Percentiles rank a stretch among this genome's conserved stretches.
These are phyloP conservation scores for Molorchus minor DNA, from an alignment of 2,888 invertebrate species.

Conservation along the genomic window DNA sequence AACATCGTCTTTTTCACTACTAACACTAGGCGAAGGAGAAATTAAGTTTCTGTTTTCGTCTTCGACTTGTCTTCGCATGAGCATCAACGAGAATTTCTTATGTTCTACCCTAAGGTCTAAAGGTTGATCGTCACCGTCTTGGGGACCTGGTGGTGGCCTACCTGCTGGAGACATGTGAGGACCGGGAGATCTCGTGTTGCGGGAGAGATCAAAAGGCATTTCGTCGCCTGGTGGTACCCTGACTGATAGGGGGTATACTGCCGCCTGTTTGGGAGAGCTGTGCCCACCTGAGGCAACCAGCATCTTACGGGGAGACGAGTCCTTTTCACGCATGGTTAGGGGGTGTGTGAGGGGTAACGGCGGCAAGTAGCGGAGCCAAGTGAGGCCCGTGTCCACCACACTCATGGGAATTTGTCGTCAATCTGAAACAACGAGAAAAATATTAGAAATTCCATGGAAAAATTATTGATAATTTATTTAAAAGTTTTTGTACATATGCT, in stretches of 20 bases:
- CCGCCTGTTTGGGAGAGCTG: constrained; percentile 77
- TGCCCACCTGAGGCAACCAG: constrained; percentile 68
- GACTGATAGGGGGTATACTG: constrained; percentile 74
- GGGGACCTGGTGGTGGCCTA: constrained; percentile 66
- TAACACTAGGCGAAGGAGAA: constrained; percentile 65
- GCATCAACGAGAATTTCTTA: constrained; percentile 70
- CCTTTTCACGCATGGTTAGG: constrained; percentile 88
- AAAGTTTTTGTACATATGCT: too few species aligned
- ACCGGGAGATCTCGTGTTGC: constrained; percentile 63
- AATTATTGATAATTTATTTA: too few species aligned
- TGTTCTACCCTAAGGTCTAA: constrained; percentile 87
- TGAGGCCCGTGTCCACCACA: constrained; percentile 75
- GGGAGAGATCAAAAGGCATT: constrained; percentile 76
- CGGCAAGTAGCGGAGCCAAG: constrained; percentile 64
- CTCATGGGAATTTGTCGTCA: constrained; percentile 68
- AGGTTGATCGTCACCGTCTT: constrained; percentile 75
- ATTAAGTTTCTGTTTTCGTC: constrained; percentile 90
- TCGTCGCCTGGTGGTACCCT: constrained; percentile 66
- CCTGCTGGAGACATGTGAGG: constrained; percentile 69
- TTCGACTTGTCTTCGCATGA: constrained; percentile 70
- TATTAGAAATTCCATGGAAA: neutral
- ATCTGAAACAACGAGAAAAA: constrained; percentile 40
- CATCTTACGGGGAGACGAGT: constrained; percentile 91
- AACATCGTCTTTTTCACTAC: constrained; percentile 57
- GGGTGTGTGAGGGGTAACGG: constrained; percentile 63